Base-by-base conservation (phyloP, 1,140 invertebrate species). In the Cherax quadricarinatus region DNA sequence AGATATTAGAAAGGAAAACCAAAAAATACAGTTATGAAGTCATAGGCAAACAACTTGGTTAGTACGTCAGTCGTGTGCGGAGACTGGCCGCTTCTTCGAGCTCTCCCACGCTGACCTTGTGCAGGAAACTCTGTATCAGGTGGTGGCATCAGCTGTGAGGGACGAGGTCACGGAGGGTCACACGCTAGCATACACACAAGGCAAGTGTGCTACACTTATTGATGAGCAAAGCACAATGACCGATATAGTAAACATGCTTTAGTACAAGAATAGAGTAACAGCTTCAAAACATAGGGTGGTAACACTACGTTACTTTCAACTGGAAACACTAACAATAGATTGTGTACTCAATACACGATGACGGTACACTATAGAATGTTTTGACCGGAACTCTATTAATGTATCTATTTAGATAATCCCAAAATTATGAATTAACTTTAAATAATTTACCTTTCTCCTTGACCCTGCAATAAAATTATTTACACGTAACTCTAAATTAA, bases 101-200 rank as follows among this genome's bases (percentile, higher is more conserved):
- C 12, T 78, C 62, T n/a, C 41, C 85, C 53, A 78, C 85, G 48
- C 21, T 49, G 48, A 57, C 48, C 85, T 78, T 87, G 66, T 51
- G 48, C 49, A 49, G 85, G 12, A 7, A 51, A 51, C 70, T 87
- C 70, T 78, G 85, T 6, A 49, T 87, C 70, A 3, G 66, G 85
- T 78, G 57, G 14, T 87, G 70, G 85, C 85, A 87, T 87, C 85
- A 87, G 85, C 85, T 87, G 85, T 87, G 62, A 87, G 70, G 41
- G 41, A 87, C 49, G 85, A 87, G 48, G 85, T 51, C 70, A 24
- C 51, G 70, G 73, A 14, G 7, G 70, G 49, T 87, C 62, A 73
- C 70, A 87, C 12, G n/a, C 30, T 41, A 70, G 24, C n/a, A 16
- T 30, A 49, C 53, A 60, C 21, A 51, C 7, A 75, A 30, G n/a